Percentiles rank a stretch among this genome's conserved stretches.
Evolutionary conservation across 2,888 invertebrate species (phyloP).

Genomic region (Ligdia adustata): DNA sequence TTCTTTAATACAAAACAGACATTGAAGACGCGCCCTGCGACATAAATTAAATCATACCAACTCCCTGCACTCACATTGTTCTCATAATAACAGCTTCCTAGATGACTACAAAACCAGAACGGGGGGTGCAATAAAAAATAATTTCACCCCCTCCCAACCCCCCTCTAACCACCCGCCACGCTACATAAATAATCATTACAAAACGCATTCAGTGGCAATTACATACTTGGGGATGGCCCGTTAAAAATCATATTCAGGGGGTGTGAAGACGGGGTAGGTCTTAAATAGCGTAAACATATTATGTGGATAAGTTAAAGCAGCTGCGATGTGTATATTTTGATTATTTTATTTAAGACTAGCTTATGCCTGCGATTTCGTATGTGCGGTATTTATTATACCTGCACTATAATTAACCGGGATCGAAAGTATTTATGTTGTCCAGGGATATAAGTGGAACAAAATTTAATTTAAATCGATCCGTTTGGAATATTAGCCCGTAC

Average conservation of each 20-base stretch:
- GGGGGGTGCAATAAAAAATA: constrained; percentile 65
- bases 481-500: too few relatives aligned
- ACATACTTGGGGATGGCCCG: constrained; percentile 69
- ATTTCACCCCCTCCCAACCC: constrained; percentile 52
- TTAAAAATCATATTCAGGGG: constrained; percentile 68
- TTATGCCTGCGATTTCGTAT: too few relatives aligned
- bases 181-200: constrained; percentile 73
- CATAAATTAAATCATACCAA: not conserved
- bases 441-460: too few relatives aligned
- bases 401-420: too few relatives aligned
- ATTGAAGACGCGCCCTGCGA: constrained; percentile 4
- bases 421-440: too few relatives aligned
- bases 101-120: constrained; percentile 26
- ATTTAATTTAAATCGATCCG: too few relatives aligned
- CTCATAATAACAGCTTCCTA: constrained; percentile 27
- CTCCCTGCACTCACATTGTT: constrained; percentile 1
- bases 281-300: constrained; percentile 23
- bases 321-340: not conserved
- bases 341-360: not conserved
- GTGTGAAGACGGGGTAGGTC: constrained; percentile 27
- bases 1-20: not conserved
- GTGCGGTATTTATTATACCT: too few relatives aligned
- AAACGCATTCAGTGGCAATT: constrained; percentile 68
- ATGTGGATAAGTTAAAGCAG: constrained; percentile 16
- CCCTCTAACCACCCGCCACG: constrained; percentile 37